Evolutionary conservation across 2,888 invertebrate species (phyloP).

Genomic region (Parapristionchus giblindavisi): DNA sequence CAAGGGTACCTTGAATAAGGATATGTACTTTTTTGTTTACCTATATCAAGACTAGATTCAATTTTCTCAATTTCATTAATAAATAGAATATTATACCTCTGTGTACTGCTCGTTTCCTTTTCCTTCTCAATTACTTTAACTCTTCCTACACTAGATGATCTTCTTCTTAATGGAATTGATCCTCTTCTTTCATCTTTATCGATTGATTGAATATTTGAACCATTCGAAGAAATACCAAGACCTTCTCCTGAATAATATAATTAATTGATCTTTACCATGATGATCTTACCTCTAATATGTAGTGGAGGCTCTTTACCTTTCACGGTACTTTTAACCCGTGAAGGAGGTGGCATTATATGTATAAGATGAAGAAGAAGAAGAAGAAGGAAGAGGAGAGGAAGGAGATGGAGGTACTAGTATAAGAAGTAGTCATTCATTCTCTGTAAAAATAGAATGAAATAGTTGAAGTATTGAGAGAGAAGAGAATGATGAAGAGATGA

Average conservation of each 20-base stretch:
- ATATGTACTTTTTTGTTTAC: too few relatives aligned
- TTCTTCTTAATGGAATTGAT: slow-evolving; percentile 15
- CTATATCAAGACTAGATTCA: too few relatives aligned
- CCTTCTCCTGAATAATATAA: slow-evolving; percentile 7
- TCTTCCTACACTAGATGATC: slow-evolving; percentile 21
- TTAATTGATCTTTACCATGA: neutral
- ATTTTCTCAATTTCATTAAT: too few relatives aligned
- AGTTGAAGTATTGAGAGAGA: too few relatives aligned
- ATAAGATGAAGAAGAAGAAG: neutral
- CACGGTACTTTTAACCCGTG: neutral
- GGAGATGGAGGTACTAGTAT: neutral
- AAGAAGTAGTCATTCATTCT: too few relatives aligned
- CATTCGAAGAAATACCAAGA: neutral
- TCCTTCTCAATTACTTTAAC: neutral
- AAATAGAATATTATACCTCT: too few relatives aligned
- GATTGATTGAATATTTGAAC: neutral
- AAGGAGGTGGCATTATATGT: slow-evolving; percentile 12
- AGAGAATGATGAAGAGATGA: neutral
- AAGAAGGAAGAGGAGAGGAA: neutral
- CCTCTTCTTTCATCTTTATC: slow-evolving; percentile 18
- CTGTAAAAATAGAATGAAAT: too few relatives aligned
- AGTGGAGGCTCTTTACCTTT: neutral
- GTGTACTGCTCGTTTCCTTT: too few relatives aligned
- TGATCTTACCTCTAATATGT: slow-evolving; percentile 12
- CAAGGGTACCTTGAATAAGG: too few relatives aligned